A percentile compares a stretch with the other conserved stretches of the same genome.
phyloP scores from a whole-genome alignment of 92 coral and sea anemone species.

The Phenganax subtilis region DNA sequence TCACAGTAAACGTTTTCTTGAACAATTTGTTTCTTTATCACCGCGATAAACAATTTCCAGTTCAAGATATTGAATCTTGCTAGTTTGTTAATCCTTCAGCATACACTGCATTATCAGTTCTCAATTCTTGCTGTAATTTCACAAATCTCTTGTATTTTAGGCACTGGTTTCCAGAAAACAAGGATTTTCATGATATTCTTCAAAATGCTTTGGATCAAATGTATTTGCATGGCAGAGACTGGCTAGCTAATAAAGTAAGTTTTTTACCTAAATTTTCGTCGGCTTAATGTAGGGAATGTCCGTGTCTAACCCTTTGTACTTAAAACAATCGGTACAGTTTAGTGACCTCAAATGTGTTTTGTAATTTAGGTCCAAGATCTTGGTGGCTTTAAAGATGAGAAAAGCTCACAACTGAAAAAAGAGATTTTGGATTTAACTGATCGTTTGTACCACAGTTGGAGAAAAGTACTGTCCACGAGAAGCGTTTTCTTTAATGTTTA shows the following conservation, averaged over 20 bases:
- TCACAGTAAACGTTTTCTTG: too few relatives aligned
- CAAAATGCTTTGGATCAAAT: slow-evolving; percentile 74
- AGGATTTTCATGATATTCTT: slow-evolving; percentile 78
- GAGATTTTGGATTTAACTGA: slow-evolving; percentile 89
- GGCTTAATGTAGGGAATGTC: neutral
- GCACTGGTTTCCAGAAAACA: slow-evolving; percentile 80
- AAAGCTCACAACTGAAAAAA: slow-evolving; percentile 74
- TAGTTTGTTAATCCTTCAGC: neutral
- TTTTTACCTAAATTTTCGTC: too few relatives aligned
- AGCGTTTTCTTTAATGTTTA: neutral
- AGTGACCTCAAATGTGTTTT: neutral
- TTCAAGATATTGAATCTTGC: too few relatives aligned
- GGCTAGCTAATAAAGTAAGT: slow-evolving; percentile 82
- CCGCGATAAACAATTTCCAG: neutral
- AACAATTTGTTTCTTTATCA: too few relatives aligned
- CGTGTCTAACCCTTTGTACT: neutral
- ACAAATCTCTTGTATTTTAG: slow-evolving; percentile 1
- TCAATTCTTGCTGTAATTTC: neutral
- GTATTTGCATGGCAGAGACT: slow-evolving; percentile 82
- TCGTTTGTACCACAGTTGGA: slow-evolving; percentile 89
- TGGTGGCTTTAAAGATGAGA: slow-evolving; percentile 63
- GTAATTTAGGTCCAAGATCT: slow-evolving; percentile 64
- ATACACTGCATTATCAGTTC: neutral
- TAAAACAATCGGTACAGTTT: too few relatives aligned
- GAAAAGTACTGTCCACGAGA: slow-evolving; percentile 36